Base-by-base conservation (phyloP, 2,888 invertebrate genomes). In the Tenthredo distinguenda region DNA sequence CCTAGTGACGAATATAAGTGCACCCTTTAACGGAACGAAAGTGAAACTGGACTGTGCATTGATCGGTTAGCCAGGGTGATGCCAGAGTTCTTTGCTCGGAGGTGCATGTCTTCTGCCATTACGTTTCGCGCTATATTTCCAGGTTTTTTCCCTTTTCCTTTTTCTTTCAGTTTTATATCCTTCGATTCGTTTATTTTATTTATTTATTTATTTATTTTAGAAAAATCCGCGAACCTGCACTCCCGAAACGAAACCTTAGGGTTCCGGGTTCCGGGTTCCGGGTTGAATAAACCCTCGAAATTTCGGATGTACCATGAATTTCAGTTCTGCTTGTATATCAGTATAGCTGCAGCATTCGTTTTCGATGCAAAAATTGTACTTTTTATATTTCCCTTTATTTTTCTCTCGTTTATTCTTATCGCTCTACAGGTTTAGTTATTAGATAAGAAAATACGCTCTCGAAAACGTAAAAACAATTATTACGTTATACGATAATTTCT, bases 31-130 rank as follows among this genome's bases (percentile, higher is more conserved):
- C 92, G 92, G 89, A 91, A 92, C 93, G 93, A 94, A 93, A 94
- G 94, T 94, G 94, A 94, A 93, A 93, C 92, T 93, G 93, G 92
- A 91, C 91, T 90, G 91, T 92, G 93, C 92, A 92, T 94, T 92
- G 92, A 92, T 92, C 92, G 93, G 65, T 77, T 86, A 55, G 55
- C 40, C 74, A 82, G 82, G 71, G 79, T 62, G 76, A 83, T 50
- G 40, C 26, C 71, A 77, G 85, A 74, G 77, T 76, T 40, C 71
- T 34, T 72, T 43, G 34, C 81, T 74, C 81, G 65, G 82, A 55
- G 58, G 34, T 84, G 26, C 71, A 37, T 50, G 62, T 55, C 79
- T 58, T 31, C 84, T 85, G 77, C 85, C 84, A 86, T 86, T 79
- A 83, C 84, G 71, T 82, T 83, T 85, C 81, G 68, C 84, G 31